Percentiles rank a stretch among this genome's conserved stretches.
These are phyloP conservation scores for Neolamprologus longior DNA, from an alignment of 2,113 vertebrate species.

Conservation along the genomic window DNA sequence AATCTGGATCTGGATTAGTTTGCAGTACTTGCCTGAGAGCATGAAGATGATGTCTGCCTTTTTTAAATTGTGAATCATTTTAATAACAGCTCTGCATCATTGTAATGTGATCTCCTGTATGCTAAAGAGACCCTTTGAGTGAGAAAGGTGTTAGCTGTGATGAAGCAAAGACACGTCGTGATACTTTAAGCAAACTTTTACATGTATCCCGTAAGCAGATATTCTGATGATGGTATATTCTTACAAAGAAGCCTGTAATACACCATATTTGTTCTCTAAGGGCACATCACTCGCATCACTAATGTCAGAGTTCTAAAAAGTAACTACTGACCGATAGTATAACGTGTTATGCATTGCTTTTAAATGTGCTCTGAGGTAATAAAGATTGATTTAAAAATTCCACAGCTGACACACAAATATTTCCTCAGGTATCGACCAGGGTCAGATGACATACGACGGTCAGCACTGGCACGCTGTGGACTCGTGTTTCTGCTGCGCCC, in stretches of 20 bases:
- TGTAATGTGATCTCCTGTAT: not conserved
- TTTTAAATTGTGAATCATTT: not conserved
- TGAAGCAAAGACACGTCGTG: accelerated
- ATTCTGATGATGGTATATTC: not conserved
- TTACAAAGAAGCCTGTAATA: not conserved
- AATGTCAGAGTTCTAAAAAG: not conserved
- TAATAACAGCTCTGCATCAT: not conserved
- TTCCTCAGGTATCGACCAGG: conserved; percentile 81
- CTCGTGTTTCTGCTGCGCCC: conserved; percentile 82
- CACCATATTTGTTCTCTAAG: not conserved
- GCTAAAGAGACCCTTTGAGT: not conserved
- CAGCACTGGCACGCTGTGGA: conserved; percentile 89
- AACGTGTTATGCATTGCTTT: not conserved
- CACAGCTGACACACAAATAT: not conserved
- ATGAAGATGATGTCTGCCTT: not conserved
- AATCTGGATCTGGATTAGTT: not conserved
- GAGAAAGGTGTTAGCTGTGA: not conserved
- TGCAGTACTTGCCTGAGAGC: accelerated
- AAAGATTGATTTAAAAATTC: not conserved
- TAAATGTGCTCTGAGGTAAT: not conserved
- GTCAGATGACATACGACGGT: conserved; percentile 87
- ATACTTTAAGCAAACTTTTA: not conserved
- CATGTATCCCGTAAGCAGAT: not conserved
- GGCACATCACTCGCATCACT: not conserved
- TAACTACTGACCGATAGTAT: not conserved